phyloP scores from a whole-genome alignment of 30 jellyfish, hydroid and myxozoan genomes.

The Aurelia sp. region DNA sequence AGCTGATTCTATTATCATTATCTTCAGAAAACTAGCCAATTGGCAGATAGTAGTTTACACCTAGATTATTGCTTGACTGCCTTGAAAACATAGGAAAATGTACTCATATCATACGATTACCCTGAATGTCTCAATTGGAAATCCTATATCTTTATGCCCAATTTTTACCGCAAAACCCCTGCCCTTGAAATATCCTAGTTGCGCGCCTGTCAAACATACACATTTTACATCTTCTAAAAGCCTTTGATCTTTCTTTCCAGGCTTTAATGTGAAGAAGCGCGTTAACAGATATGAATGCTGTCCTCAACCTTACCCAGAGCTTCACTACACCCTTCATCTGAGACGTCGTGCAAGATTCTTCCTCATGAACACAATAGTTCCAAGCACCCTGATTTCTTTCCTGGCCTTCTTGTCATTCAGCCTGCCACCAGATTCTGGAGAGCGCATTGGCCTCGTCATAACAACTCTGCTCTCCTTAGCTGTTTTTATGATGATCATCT shows the following conservation, averaged over 20 bases:
- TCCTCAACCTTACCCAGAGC: constrained; percentile 81
- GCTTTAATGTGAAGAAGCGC: constrained; percentile 54
- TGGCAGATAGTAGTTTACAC: too few relatives aligned
- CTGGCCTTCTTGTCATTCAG: constrained; percentile 81
- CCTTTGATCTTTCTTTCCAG: constrained; percentile 20
- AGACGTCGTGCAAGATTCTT: constrained; percentile 79
- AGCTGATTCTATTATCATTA: too few relatives aligned
- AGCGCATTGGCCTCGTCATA: constrained; percentile 84
- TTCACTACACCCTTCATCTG: constrained; percentile 61
- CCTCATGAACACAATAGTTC: constrained; percentile 77
- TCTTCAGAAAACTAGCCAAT: too few relatives aligned
- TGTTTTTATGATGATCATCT: constrained; percentile 83
- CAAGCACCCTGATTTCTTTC: constrained; percentile 86
- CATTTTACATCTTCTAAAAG: neutral
- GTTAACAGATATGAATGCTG: constrained; percentile 74
- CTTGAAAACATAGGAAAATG: too few relatives aligned
- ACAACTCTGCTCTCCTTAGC: constrained; percentile 88
- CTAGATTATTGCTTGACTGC: too few relatives aligned
- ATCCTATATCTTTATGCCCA: too few relatives aligned
- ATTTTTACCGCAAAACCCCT: too few relatives aligned
- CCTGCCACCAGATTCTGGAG: constrained; percentile 90
- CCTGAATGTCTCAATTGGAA: too few relatives aligned
- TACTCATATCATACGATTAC: too few relatives aligned
- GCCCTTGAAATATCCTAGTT: too few relatives aligned
- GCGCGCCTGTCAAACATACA: too few relatives aligned